These are phyloP conservation scores for Noctua pronuba DNA, from an alignment of 2,888 invertebrate species.

Conservation along the genomic window DNA sequence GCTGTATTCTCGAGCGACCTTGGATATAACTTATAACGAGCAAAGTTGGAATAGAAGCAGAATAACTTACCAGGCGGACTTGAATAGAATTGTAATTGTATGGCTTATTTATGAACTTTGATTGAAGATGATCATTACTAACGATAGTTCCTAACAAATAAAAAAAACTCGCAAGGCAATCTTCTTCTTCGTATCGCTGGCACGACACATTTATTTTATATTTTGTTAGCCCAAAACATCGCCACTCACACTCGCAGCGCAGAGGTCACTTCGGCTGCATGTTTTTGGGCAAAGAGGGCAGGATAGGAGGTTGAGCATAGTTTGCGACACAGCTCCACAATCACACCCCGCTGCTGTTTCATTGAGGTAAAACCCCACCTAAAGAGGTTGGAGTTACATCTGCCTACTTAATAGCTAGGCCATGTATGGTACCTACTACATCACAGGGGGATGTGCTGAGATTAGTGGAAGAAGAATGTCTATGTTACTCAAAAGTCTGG, in stretches of 20 bases:
- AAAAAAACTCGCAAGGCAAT: neutral
- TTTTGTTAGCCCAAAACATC: too few relatives aligned
- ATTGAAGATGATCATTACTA: neutral
- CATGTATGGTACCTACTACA: neutral
- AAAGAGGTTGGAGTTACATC: too few relatives aligned
- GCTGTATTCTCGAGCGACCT: slow-evolving; percentile 17
- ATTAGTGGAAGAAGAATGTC: neutral
- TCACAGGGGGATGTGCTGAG: neutral
- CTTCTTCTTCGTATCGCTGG: too few relatives aligned
- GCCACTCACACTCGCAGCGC: too few relatives aligned
- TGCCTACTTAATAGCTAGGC: too few relatives aligned
- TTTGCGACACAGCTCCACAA: too few relatives aligned
- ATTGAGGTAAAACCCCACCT: too few relatives aligned
- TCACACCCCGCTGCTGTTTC: too few relatives aligned
- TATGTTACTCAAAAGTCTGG: neutral
- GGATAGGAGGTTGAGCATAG: too few relatives aligned
- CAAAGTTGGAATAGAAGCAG: neutral
- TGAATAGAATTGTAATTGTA: neutral
- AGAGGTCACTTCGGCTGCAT: too few relatives aligned
- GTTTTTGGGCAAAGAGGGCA: too few relatives aligned
- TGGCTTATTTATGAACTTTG: neutral
- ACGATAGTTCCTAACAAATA: neutral
- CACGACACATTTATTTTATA: too few relatives aligned
- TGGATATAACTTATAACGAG: slow-evolving; percentile 18
- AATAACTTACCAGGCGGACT: neutral